Base-by-base conservation (phyloP, 2,113 vertebrate species). In the Brachypodius melanocephalos region DNA sequence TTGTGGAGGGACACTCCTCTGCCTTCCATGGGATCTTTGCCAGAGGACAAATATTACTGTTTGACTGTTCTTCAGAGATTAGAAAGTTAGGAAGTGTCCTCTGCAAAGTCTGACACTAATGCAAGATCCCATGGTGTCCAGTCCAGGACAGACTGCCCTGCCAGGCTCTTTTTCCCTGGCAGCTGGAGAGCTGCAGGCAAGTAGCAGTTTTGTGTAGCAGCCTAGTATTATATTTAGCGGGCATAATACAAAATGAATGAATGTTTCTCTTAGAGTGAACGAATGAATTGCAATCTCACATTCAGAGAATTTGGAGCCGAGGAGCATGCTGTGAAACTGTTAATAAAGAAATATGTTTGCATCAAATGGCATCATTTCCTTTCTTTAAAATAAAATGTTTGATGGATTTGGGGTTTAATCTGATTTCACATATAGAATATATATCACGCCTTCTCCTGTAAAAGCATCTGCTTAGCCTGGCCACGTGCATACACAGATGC, bases 281-380 rank as follows among this genome's bases (percentile, higher is more conserved):
- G 0, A 93, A 78, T 42, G 36, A 76, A 61, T 66, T 65, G 40
- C 45, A 78, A 49, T 72, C 29, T 36, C 40, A 61, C n/a, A 78
- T 45, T 54, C 69, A 85, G 73, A 45, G 85, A 82, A 89, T 78
- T 18, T 61, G 58, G 45, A 93, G 55, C 59, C 26, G 22, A 20
- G 34, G 16, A 89, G 12, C 69, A 38, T 43, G 86, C 73, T 96
- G 65, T 43, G 89, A 89, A 90, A 68, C 62, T 65, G 66, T 46
- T 95, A 92, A 91, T 73, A 89, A 91, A 92, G 76, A 87, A 93
- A 92, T 59, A 72, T 6, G 12, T 81, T 86, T 94, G 65, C 28
- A 76, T 65, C 57, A 91, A 95, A 91, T n/a, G 17, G 32, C 49
- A 54, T 43, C 0, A 14, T 59, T 65, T 25, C 16, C 25, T 81